phyloP scores from a whole-genome alignment of 2,797 vertebrate species.

The Scolopax bukidnonensis region DNA sequence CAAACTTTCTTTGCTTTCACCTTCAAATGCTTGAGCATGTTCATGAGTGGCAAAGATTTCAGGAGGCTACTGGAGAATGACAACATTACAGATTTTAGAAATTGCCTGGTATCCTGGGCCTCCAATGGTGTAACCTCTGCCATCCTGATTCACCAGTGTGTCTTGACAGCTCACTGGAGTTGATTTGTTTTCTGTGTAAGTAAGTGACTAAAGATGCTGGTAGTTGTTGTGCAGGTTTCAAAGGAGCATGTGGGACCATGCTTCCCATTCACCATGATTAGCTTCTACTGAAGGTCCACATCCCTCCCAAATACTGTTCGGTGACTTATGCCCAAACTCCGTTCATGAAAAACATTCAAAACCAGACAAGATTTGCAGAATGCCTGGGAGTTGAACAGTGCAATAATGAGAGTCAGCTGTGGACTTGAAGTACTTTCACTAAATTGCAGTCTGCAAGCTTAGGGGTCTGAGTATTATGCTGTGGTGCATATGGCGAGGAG shows the following conservation, averaged over 20 bases:
- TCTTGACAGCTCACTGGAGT: neutral
- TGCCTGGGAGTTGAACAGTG: neutral
- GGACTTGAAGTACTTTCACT: neutral
- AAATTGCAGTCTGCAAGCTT: neutral
- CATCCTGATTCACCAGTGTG: neutral
- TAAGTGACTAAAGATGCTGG: neutral
- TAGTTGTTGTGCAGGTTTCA: neutral
- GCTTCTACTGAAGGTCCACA: neutral
- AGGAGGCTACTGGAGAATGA: neutral
- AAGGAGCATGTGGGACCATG: neutral
- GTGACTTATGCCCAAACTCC: neutral
- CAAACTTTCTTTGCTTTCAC: neutral
- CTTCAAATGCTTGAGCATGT: neutral
- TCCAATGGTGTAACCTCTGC: neutral
- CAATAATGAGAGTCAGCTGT: neutral
- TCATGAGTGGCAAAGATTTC: neutral
- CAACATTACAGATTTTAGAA: neutral
- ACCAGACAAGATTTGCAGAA: neutral
- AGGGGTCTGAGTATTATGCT: neutral
- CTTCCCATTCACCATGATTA: neutral
- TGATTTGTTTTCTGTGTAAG: neutral
- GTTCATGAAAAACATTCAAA: neutral
- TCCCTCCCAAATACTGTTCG: neutral
- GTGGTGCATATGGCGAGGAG: neutral
- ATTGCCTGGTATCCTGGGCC: accelerated